A percentile compares a stretch with the other conserved stretches of the same genome.
phyloP scores from a whole-genome alignment of 1,140 invertebrate species.

The Drosophila pallidifrons region DNA sequence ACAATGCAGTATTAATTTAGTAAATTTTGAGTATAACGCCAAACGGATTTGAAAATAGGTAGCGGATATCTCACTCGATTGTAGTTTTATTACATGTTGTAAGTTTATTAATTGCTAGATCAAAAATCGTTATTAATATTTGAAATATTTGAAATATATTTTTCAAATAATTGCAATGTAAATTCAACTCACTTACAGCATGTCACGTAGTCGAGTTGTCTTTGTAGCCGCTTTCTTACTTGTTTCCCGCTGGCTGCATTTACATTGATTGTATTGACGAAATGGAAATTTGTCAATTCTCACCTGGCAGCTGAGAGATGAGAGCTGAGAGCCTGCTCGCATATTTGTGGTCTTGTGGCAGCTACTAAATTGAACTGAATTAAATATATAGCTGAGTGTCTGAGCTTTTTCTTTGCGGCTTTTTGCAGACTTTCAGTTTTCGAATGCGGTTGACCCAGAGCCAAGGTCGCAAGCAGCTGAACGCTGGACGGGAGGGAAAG shows the following conservation, averaged over 20 bases:
- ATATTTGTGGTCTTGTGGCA: constrained; percentile 59
- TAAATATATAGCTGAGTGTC: neutral
- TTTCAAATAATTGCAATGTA: too few relatives aligned
- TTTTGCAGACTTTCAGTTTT: constrained; percentile 69
- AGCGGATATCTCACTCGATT: too few relatives aligned
- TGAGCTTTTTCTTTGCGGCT: constrained; percentile 51
- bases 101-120: too few relatives aligned
- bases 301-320: constrained; percentile 51
- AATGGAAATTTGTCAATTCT: constrained; percentile 83
- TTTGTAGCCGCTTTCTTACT: neutral
- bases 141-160: too few relatives aligned
- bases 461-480: constrained; percentile 42
- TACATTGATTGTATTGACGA: constrained; percentile 76
- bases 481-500: constrained; percentile 7
- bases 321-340: constrained; percentile 6
- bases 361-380: constrained; percentile 9
- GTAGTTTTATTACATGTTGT: too few relatives aligned
- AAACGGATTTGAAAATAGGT: too few relatives aligned
- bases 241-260: constrained; percentile 36
- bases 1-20: too few relatives aligned
- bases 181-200: neutral
- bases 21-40: too few relatives aligned
- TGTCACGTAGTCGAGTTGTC: neutral
- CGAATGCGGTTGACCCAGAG: constrained; percentile 29
- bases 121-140: too few relatives aligned